Conservation (phyloP, 2,113 vertebrate species). For the Larimichthys polyactis region DNA sequence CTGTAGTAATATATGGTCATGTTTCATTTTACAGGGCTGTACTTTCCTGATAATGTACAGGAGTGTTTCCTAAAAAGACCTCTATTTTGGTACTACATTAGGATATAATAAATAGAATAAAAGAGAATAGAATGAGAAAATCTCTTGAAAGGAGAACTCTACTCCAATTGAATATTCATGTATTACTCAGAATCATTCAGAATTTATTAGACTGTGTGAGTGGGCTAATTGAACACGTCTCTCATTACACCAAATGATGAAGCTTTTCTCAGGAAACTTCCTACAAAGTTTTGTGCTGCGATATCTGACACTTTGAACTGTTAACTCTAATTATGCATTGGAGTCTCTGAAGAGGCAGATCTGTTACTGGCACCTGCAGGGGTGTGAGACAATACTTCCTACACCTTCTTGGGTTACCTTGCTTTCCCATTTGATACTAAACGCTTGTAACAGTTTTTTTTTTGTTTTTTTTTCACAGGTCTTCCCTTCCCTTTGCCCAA, state of each 20-base stretch:
- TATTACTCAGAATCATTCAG: not conserved
- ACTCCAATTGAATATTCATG: not conserved
- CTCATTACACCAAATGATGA: not conserved
- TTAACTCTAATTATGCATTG: slow-evolving; percentile 13
- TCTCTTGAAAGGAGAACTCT: too few relatives aligned
- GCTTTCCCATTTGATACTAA: not conserved
- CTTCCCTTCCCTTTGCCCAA: too few relatives aligned
- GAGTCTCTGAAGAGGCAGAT: slow-evolving; percentile 38
- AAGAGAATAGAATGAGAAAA: too few relatives aligned
- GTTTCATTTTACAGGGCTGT: not conserved
- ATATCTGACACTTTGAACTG: slow-evolving; percentile 12
- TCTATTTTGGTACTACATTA: not conserved
- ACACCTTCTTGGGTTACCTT: slow-evolving; percentile 4
- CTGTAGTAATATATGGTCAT: too few relatives aligned
- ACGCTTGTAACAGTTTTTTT: not conserved
- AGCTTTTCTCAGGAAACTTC: not conserved
- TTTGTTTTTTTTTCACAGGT: not conserved
- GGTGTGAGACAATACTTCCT: slow-evolving; percentile 21
- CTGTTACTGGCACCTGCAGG: slow-evolving; percentile 43
- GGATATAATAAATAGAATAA: too few relatives aligned
- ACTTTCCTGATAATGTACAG: not conserved
- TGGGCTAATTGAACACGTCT: not conserved
- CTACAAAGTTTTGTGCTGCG: not conserved
- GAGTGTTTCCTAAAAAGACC: not conserved
- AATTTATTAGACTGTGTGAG: not conserved